Conservation (phyloP, 2,113 vertebrate species). For the Pollimyrus isidori region DNA sequence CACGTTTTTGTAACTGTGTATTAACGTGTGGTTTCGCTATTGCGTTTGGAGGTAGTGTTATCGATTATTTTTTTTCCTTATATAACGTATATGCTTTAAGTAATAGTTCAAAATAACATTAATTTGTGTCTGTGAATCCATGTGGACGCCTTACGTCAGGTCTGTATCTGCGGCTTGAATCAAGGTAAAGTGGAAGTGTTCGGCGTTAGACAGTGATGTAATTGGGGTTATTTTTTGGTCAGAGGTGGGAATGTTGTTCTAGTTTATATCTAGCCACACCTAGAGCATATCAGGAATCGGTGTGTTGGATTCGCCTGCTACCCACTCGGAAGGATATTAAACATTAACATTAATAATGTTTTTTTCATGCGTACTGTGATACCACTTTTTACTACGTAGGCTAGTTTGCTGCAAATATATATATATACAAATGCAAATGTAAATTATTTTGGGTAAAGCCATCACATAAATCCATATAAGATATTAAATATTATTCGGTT, state of each 20-base stretch:
- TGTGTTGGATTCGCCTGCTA: neutral
- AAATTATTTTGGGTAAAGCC: neutral
- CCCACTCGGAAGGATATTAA: neutral
- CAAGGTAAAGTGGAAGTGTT: neutral
- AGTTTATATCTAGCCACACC: neutral
- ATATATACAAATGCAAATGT: neutral
- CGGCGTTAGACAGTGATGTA: neutral
- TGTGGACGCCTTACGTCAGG: neutral
- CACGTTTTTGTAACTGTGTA: neutral
- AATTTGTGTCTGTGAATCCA: neutral
- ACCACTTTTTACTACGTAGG: neutral
- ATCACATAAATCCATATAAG: neutral
- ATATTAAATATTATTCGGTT: neutral
- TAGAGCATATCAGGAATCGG: neutral
- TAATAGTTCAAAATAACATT: neutral
- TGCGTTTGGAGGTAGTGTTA: neutral
- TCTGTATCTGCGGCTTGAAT: neutral
- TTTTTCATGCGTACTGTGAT: neutral
- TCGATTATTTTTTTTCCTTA: neutral
- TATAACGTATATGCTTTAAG: neutral
- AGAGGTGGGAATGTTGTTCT: neutral
- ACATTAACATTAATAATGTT: neutral
- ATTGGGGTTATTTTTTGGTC: neutral
- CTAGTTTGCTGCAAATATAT: neutral
- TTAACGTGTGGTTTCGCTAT: neutral